phyloP scores from a whole-genome alignment of 2,888 invertebrate genomes.

The Chymomyza caudatula region DNA sequence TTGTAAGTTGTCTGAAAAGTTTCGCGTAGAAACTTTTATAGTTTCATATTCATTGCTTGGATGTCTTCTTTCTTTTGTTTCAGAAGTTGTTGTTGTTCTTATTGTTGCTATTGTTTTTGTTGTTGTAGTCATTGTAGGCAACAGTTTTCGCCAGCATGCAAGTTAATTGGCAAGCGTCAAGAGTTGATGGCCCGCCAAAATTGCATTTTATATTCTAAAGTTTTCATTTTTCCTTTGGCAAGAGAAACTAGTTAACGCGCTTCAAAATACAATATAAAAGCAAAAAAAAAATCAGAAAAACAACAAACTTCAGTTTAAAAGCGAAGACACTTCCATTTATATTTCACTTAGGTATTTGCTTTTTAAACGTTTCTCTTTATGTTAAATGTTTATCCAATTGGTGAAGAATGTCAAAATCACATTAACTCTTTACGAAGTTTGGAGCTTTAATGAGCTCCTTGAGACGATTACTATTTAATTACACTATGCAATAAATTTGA shows the following conservation, averaged over 20 bases:
- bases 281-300: neutral
- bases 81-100: neutral
- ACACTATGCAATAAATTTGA: too few species aligned
- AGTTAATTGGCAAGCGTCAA: slow-evolving; percentile 40
- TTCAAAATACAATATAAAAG: neutral
- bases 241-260: neutral
- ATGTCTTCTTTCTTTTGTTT: neutral
- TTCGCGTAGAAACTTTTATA: slow-evolving; percentile 44
- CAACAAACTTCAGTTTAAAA: neutral
- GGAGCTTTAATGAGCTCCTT: too few species aligned
- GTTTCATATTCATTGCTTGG: slow-evolving; percentile 45
- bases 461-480: too few species aligned
- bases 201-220: neutral
- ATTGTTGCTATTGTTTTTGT: neutral
- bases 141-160: slow-evolving; percentile 15
- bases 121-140: neutral
- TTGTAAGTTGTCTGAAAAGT: slow-evolving; percentile 49
- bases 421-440: too few species aligned
- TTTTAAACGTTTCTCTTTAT: too few species aligned
- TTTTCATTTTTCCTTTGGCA: neutral
- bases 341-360: too few species aligned
- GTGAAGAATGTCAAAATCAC: too few species aligned
- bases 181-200: neutral
- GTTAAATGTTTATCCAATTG: too few species aligned
- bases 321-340: neutral